phyloP scores from a whole-genome alignment of 1,140 invertebrate species.

The Aphelenchoides fujianensis region DNA sequence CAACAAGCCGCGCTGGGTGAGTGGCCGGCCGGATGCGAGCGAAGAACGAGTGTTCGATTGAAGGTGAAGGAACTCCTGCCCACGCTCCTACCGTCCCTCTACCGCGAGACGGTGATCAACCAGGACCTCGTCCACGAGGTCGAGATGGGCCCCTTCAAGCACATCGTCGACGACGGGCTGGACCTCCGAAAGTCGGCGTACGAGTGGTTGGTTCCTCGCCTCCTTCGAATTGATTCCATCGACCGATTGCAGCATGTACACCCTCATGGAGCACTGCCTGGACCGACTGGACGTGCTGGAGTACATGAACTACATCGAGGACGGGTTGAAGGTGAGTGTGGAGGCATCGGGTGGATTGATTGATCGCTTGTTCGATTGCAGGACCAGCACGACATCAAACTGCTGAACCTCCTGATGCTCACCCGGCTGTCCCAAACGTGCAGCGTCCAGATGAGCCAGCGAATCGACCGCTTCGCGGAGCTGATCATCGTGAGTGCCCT shows the following conservation, averaged over 20 bases:
- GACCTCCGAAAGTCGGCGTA: conserved; percentile 94
- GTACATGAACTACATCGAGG: conserved; percentile 81
- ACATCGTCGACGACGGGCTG: conserved; percentile 95
- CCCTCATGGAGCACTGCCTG: conserved; percentile 82
- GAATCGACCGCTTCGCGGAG: conserved; percentile 86
- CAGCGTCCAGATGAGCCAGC: conserved; percentile 87
- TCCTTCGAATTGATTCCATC: neutral
- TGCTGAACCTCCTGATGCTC: conserved; percentile 97
- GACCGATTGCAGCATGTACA: conserved; percentile 78
- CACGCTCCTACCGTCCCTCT: conserved; percentile 78
- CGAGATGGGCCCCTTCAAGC: conserved; percentile 98
- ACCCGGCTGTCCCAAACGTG: conserved; percentile 79
- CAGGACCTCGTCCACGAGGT: conserved; percentile 96
- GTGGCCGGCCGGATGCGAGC: too few relatives aligned
- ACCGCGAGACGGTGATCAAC: conserved; percentile 91
- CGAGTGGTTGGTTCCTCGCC: conserved; percentile 71
- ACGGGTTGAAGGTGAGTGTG: conserved; percentile 45
- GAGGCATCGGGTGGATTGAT: conserved; percentile 4
- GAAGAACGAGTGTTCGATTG: too few relatives aligned
- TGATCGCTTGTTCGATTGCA: conserved; percentile 67
- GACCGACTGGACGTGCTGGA: conserved; percentile 93
- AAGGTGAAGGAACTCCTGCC: conserved; percentile 87
- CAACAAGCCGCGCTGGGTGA: conserved; percentile 81
- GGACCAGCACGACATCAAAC: conserved; percentile 98
- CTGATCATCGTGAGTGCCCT: conserved; percentile 71